phyloP scores from a whole-genome alignment of 2,888 invertebrate genomes.

The Nemoura dubitans region DNA sequence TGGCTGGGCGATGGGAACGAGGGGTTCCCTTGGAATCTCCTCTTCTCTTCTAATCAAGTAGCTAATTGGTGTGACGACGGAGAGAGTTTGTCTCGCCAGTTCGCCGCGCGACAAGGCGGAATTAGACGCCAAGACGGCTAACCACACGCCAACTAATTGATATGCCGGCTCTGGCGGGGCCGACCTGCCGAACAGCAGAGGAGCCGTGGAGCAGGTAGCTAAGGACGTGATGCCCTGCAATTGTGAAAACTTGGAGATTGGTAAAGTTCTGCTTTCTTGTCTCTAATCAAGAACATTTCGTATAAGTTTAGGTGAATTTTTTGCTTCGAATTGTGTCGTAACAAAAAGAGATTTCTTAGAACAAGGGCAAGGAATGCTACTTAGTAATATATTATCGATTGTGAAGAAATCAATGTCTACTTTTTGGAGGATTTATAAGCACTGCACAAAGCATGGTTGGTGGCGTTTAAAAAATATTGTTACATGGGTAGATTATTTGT shows the following conservation, averaged over 20 bases:
- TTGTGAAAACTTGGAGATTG: slow-evolving; percentile 12
- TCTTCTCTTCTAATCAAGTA: slow-evolving; percentile 9
- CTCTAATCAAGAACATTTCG: slow-evolving; percentile 3
- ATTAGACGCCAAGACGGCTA: not conserved
- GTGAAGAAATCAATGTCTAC: too few relatives aligned
- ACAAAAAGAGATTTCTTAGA: not conserved
- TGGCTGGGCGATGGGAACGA: not conserved
- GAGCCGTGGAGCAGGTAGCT: not conserved
- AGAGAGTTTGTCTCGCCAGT: not conserved
- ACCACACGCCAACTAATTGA: not conserved
- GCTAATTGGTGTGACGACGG: slow-evolving; percentile 12
- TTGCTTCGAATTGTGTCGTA: not conserved
- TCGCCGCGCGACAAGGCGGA: not conserved
- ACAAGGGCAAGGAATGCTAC: too few relatives aligned
- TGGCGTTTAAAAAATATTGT: too few relatives aligned
- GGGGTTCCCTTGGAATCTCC: not conserved
- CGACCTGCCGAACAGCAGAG: not conserved
- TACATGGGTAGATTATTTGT: not conserved
- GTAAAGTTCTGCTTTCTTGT: not conserved
- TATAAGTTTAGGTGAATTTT: not conserved
- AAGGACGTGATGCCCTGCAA: not conserved
- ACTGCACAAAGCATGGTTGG: too few relatives aligned
- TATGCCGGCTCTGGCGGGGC: not conserved
- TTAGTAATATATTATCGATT: too few relatives aligned
- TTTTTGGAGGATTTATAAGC: too few relatives aligned